A percentile compares a stretch with the other conserved stretches of the same genome.
These are phyloP conservation scores for Thereva unica DNA, from an alignment of 2,888 invertebrate species.

Conservation along the genomic window DNA sequence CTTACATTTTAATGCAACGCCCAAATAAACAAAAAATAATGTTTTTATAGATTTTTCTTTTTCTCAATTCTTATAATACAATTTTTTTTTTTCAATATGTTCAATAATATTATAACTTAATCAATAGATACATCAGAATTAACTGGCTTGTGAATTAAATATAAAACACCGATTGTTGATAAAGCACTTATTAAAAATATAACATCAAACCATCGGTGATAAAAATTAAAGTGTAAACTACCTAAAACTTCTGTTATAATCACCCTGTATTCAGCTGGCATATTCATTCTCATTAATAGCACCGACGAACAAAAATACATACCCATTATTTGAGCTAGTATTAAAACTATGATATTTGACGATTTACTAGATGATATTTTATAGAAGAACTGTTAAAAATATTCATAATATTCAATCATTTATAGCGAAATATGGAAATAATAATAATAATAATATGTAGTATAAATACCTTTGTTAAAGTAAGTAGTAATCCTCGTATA, in stretches of 20 bases:
- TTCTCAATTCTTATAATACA: no score
- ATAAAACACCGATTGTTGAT: constrained; percentile 92
- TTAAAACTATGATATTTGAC: constrained; percentile 95
- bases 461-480: constrained; percentile 84
- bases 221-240: constrained; percentile 97
- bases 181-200: constrained; percentile 97
- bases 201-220: constrained; percentile 99
- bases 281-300: constrained; percentile 97
- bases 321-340: constrained; percentile 98
- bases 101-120: no score
- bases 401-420: constrained; percentile 31
- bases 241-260: constrained; percentile 88
- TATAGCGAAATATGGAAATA: neutral
- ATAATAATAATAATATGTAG: neutral
- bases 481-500: constrained; percentile 91
- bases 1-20: no score
- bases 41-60: no score
- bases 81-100: no score
- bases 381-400: constrained; percentile 89
- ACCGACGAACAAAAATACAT: constrained; percentile 99
- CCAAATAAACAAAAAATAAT: no score
- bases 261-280: constrained; percentile 95
- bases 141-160: constrained; percentile 92
- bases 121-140: constrained; percentile 53
- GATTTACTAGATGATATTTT: constrained; percentile 98